Evolutionary conservation across 2,113 vertebrate species (phyloP).

Genomic region (Colius striatus): DNA sequence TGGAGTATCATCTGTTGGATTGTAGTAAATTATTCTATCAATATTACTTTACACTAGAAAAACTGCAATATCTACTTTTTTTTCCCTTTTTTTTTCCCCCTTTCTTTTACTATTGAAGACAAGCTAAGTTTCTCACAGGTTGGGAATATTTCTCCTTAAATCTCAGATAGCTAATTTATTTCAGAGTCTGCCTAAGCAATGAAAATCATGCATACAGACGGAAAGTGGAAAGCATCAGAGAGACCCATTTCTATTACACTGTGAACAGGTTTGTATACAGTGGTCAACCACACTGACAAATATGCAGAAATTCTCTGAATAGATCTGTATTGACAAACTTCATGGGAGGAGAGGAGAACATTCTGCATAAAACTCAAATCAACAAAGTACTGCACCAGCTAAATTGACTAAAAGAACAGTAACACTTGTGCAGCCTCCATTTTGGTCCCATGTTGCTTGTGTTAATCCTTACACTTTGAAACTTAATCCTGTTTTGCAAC

Average conservation of each 20-base stretch:
- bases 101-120: neutral
- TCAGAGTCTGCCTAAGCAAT: neutral
- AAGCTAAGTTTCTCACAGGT: neutral
- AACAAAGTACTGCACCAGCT: neutral
- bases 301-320: neutral
- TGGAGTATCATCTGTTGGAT: neutral
- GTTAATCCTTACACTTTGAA: neutral
- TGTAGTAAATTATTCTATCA: neutral
- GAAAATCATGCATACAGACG: accelerated
- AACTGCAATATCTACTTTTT: neutral
- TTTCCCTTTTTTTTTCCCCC: no score
- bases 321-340: neutral
- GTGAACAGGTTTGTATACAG: neutral
- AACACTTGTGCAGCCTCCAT: neutral
- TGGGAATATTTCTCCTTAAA: neutral
- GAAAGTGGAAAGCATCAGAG: neutral
- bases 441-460: neutral
- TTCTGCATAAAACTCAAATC: neutral
- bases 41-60: neutral
- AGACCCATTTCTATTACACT: neutral
- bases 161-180: neutral
- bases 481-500: neutral
- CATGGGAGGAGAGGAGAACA: neutral
- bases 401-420: neutral
- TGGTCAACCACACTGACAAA: neutral